Conservation (phyloP, 2,797 vertebrate genomes). For the Semaprochilodus insignis region DNA sequence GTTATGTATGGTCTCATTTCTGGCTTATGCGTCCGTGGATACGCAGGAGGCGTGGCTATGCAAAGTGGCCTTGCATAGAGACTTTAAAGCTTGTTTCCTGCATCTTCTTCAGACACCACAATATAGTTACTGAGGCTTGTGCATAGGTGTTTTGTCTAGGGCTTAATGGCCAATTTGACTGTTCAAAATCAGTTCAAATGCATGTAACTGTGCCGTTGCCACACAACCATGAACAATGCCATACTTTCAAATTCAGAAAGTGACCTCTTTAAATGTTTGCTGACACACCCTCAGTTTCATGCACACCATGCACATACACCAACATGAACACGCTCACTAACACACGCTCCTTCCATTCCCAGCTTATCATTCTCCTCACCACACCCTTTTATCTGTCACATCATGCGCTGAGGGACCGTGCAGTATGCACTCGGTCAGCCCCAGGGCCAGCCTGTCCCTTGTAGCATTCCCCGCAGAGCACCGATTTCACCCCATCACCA, state of each 20-base stretch:
- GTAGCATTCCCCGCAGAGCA: constrained; percentile 71
- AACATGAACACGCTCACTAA: constrained; percentile 46
- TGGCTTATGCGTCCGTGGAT: too few relatives aligned
- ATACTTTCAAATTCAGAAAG: constrained; percentile 20
- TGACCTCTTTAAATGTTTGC: constrained; percentile 12
- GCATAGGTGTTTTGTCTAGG: too few relatives aligned
- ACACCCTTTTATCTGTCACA: constrained; percentile 71
- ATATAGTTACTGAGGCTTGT: too few relatives aligned
- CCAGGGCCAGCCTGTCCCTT: constrained; percentile 56
- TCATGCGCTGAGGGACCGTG: constrained; percentile 65
- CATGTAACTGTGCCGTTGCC: too few relatives aligned
- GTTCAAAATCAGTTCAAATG: too few relatives aligned
- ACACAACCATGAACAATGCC: constrained; percentile 25
- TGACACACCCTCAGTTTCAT: constrained; percentile 8
- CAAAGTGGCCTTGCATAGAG: too few relatives aligned
- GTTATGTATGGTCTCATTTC: too few relatives aligned
- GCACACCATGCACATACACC: constrained; percentile 13
- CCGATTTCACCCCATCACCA: constrained; percentile 70
- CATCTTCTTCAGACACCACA: too few relatives aligned
- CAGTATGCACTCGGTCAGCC: constrained; percentile 65
- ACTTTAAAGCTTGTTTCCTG: too few relatives aligned
- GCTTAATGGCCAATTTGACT: too few relatives aligned
- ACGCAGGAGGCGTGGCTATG: too few relatives aligned
- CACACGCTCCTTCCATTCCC: constrained; percentile 53
- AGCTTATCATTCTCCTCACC: constrained; percentile 60